These are phyloP conservation scores for Enteromius mattozi DNA, from an alignment of 2,797 vertebrate genomes.

Conservation along the genomic window DNA sequence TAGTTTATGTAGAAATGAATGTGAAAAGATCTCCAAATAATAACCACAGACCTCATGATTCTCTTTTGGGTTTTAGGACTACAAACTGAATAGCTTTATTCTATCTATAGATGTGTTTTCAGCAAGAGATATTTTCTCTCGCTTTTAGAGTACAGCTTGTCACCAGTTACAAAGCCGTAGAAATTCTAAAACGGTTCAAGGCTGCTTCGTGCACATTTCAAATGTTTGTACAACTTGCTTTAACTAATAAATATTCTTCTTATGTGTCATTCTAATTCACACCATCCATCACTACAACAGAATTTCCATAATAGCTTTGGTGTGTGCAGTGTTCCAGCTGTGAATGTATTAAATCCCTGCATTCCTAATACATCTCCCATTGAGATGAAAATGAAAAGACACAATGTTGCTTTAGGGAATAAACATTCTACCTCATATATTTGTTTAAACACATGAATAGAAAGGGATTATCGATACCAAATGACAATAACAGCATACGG, in stretches of 20 bases:
- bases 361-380: constrained; percentile 19
- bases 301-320: constrained; percentile 10
- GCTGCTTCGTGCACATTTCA: background rate
- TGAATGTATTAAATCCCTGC: background rate
- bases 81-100: background rate
- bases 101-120: background rate
- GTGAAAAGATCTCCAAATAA: background rate
- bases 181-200: background rate
- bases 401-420: background rate
- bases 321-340: constrained; percentile 11
- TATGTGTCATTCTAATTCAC: background rate
- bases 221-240: background rate
- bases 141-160: background rate
- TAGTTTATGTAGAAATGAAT: background rate
- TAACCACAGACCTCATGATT: background rate
- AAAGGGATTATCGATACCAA: background rate
- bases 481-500: background rate
- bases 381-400: constrained; percentile 12
- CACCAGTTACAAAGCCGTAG: background rate
- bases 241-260: background rate
- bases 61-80: background rate
- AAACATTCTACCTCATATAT: background rate
- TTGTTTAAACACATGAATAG: background rate
- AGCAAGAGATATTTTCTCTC: background rate
- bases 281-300: background rate